Base-by-base conservation (phyloP, 2,888 invertebrate species). In the Copidosoma aretas region DNA sequence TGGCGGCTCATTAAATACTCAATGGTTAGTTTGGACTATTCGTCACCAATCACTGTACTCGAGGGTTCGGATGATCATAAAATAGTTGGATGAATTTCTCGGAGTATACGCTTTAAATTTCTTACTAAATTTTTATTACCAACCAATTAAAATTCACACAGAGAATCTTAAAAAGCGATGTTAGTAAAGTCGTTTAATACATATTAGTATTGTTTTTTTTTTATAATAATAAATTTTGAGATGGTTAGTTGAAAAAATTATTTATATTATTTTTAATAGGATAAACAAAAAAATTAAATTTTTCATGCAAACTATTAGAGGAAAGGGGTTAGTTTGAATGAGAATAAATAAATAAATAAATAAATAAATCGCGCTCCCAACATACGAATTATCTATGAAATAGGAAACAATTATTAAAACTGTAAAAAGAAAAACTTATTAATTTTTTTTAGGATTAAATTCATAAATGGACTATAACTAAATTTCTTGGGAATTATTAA, bases 1-100 rank as follows among this genome's bases (percentile, higher is more conserved):
- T 79, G 77, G 78, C 76, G 75, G 71, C 76, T 73, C 70, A 75
- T 81, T 75, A 77, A 68, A 71, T 66, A 75, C 54, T 64, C 71
- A 61, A 79, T 77, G 79, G 73, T 78, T 71, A 72, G 71, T 71
- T 71, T 75, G 65, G 73, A 73, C 72, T 79, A 75, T 46, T 62
- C 72, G 62, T 69, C 76, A 71, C 75, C 77, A 62, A 73, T 74
- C 70, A 14, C 39, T 43, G 32, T 15, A 25, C 43, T 71, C 15
- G 51, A 60, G 10, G 46, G 59, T 75, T 57, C 17, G 15, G 66
- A 21, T 46, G 43, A 66, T 46, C 4, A 32, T 32, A 32, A 32
- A 32, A 32, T 8, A 32, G 32, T 32, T 32, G 51, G 46, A 60
- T 60, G 63, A 49, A 51, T 39, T 58, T 71, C 64, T 46, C 60